Percentiles rank a stretch among this genome's conserved stretches.
These are phyloP conservation scores for Ibidorhyncha struthersii DNA, from an alignment of 2,113 vertebrate species.

Conservation along the genomic window DNA sequence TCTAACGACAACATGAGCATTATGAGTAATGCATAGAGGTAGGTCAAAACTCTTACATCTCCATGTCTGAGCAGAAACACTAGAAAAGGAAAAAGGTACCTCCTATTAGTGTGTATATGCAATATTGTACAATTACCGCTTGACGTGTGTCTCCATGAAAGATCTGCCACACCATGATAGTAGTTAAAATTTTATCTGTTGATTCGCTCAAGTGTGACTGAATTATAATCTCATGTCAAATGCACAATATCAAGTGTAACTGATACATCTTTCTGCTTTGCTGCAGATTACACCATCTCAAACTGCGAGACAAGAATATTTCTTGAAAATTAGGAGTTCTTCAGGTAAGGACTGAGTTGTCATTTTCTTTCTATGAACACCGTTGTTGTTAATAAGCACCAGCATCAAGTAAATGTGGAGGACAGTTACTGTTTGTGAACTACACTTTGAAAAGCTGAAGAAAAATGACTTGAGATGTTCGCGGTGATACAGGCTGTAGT, in stretches of 20 bases:
- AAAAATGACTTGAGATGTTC: neutral
- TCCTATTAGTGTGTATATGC: neutral
- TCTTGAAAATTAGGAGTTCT: neutral
- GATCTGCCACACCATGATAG: neutral
- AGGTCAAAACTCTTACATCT: neutral
- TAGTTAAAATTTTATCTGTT: neutral
- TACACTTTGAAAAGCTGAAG: neutral
- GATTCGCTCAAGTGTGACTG: neutral
- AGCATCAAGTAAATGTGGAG: neutral
- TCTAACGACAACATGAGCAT: neutral
- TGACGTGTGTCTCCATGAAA: neutral
- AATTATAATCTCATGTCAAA: neutral
- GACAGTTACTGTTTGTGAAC: neutral
- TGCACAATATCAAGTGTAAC: neutral
- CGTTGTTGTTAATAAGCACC: neutral
- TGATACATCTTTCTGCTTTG: neutral
- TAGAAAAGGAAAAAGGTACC: neutral
- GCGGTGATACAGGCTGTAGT: neutral
- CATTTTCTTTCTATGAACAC: neutral
- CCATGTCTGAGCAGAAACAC: neutral
- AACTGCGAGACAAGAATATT: neutral
- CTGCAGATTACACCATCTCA: constrained; percentile 6
- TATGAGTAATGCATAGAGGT: neutral
- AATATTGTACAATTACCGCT: neutral
- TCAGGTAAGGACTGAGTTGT: constrained; percentile 4